Percentiles rank a stretch among this genome's conserved stretches.
phyloP scores from a whole-genome alignment of 2,113 vertebrate genomes.

The Glaucomys volans region DNA sequence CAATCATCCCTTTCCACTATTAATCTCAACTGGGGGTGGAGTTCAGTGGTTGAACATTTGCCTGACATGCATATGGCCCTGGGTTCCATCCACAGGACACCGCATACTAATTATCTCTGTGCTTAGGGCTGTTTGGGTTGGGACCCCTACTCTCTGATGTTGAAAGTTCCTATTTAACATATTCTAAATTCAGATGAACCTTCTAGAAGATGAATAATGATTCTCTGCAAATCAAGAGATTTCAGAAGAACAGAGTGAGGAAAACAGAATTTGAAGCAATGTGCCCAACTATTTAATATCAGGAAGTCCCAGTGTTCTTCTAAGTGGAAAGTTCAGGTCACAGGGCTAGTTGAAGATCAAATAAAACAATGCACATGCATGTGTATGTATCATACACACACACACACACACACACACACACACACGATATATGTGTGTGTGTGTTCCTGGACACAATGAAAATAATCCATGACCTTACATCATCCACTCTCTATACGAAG shows the following conservation, averaged over 20 bases:
- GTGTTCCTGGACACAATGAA: background rate
- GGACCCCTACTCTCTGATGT: background rate
- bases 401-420: too few relatives aligned
- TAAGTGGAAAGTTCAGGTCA: background rate
- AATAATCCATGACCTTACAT: background rate
- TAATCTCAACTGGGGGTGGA: too few relatives aligned
- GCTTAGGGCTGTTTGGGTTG: background rate
- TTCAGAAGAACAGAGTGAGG: background rate
- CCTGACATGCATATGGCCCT: too few relatives aligned
- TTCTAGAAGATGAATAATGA: background rate
- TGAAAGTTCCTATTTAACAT: background rate
- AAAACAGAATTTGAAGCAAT: background rate
- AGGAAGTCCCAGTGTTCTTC: background rate
- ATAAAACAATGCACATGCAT: background rate
- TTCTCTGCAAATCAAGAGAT: constrained; percentile 11
- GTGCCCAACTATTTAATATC: background rate
- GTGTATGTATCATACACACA: background rate
- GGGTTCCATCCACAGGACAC: background rate
- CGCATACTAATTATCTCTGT: background rate
- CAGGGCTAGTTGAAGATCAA: background rate
- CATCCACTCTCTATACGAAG: background rate
- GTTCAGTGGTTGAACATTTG: too few relatives aligned
- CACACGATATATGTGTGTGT: too few relatives aligned
- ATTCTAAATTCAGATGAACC: background rate
- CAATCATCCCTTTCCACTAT: background rate